A percentile compares a stretch with the other conserved stretches of the same genome.
phyloP scores from a whole-genome alignment of 2,888 invertebrate species.

The Apotomis turbidana region DNA sequence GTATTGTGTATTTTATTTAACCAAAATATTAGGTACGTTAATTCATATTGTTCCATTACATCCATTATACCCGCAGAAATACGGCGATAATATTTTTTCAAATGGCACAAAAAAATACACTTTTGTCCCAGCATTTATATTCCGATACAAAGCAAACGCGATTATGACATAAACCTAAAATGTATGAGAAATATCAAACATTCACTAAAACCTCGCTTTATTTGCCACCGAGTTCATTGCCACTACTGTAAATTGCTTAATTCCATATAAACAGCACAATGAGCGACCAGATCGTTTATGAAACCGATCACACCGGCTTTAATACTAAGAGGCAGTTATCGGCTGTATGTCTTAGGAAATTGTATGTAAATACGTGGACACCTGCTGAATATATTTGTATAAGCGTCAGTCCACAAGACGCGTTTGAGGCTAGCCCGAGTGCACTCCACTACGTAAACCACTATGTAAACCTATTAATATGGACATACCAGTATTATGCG shows the following conservation, averaged over 20 bases:
- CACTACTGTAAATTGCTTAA: slow-evolving; percentile 22
- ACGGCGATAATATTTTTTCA: no score
- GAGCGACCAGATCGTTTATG: slow-evolving; percentile 47
- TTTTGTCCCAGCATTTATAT: no score
- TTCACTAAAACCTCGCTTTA: neutral
- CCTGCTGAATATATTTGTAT: slow-evolving; percentile 81
- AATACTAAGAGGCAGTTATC: slow-evolving; percentile 68
- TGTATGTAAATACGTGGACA: slow-evolving; percentile 82
- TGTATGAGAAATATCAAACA: neutral
- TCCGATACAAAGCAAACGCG: no score
- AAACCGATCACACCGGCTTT: slow-evolving; percentile 69
- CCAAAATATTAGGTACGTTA: no score
- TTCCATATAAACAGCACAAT: slow-evolving; percentile 20
- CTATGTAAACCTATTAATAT: slow-evolving; percentile 79
- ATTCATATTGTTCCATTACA: no score
- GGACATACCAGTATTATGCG: slow-evolving; percentile 61
- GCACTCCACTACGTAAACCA: slow-evolving; percentile 77
- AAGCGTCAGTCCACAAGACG: slow-evolving; percentile 61
- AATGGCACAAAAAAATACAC: no score
- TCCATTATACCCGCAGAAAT: no score
- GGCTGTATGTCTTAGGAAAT: slow-evolving; percentile 73
- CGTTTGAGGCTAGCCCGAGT: slow-evolving; percentile 74
- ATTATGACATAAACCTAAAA: no score
- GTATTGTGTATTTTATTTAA: no score
- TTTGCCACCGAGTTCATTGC: slow-evolving; percentile 7